Percentiles rank a stretch among this genome's conserved stretches.
phyloP scores from a whole-genome alignment of 2,888 invertebrate genomes.

The Dendrolimus houi region DNA sequence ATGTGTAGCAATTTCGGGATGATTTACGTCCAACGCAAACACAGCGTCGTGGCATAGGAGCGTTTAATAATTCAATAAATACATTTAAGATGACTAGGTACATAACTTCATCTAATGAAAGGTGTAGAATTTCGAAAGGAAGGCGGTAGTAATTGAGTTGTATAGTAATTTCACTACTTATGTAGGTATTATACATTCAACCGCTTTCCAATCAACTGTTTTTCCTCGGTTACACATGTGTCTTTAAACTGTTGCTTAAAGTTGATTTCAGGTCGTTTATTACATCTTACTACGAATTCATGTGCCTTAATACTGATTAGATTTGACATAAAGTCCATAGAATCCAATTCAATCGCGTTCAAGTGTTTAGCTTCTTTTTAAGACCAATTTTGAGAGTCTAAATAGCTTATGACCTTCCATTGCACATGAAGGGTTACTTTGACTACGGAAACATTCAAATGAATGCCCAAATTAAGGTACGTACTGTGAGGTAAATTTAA shows the following conservation, averaged over 20 bases:
- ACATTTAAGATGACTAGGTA: no score
- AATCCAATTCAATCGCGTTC: not conserved
- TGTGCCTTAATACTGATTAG: not conserved
- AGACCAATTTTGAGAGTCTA: not conserved
- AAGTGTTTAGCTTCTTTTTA: not conserved
- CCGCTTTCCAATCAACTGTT: not conserved
- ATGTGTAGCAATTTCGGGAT: no score
- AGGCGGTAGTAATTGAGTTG: no score
- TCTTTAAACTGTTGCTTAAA: no score
- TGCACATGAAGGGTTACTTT: conserved; percentile 36
- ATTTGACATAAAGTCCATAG: no score
- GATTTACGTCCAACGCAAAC: no score
- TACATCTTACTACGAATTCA: not conserved
- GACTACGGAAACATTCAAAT: conserved; percentile 34
- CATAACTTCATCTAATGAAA: not conserved
- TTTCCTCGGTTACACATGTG: no score
- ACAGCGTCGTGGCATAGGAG: no score
- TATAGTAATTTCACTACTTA: not conserved
- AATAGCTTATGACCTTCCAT: conserved; percentile 8
- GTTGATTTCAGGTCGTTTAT: no score
- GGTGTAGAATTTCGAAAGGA: not conserved
- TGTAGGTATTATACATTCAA: not conserved
- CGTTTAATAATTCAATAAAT: no score
- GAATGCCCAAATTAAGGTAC: conserved; percentile 34
- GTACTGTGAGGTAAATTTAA: conserved; percentile 40